Base-by-base conservation (phyloP, 1,140 invertebrate species). In the Dreissena rostriformis region DNA sequence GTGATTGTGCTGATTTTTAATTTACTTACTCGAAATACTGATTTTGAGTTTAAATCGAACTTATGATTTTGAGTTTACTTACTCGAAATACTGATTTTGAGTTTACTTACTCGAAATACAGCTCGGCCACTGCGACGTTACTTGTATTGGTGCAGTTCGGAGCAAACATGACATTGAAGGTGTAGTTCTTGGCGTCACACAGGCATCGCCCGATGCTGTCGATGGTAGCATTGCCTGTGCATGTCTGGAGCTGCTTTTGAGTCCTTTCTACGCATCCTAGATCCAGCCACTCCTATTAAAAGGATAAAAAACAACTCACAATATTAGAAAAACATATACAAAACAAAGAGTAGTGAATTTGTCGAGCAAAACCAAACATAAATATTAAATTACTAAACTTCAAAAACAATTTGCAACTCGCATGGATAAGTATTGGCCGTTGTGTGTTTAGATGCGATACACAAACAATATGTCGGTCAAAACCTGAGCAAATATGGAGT, bases 51-150 rank as follows among this genome's bases (percentile, higher is more conserved):
- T n/a, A n/a, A n/a, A n/a, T n/a, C n/a, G n/a, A n/a, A n/a, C n/a
- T n/a, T n/a, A n/a, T n/a, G n/a, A n/a, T n/a, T n/a, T n/a, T n/a
- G n/a, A n/a, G n/a, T n/a, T n/a, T n/a, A n/a, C n/a, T n/a, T n/a
- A n/a, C n/a, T n/a, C n/a, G n/a, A n/a, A n/a, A n/a, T n/a, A n/a
- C n/a, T n/a, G n/a, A n/a, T n/a, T n/a, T n/a, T n/a, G n/a, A n/a
- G n/a, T n/a, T n/a, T 29, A n/a, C 77, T 55, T 80, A 80, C 77
- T 80, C 67, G 24, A 80, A 80, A 49, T 22, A 80, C 15, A 80
- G 24, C 52, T 80, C 77, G 14, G 77, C 77, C 19, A 70, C 67
- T 19, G 77, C 77, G 4, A 80, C 77, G 52, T 80, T 80, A 0
- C 66, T 26, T 22, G 67, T 71, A 28, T 80, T 80, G 12, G 77